phyloP scores from a whole-genome alignment of 2,888 invertebrate species.

The Xanthia togata region DNA sequence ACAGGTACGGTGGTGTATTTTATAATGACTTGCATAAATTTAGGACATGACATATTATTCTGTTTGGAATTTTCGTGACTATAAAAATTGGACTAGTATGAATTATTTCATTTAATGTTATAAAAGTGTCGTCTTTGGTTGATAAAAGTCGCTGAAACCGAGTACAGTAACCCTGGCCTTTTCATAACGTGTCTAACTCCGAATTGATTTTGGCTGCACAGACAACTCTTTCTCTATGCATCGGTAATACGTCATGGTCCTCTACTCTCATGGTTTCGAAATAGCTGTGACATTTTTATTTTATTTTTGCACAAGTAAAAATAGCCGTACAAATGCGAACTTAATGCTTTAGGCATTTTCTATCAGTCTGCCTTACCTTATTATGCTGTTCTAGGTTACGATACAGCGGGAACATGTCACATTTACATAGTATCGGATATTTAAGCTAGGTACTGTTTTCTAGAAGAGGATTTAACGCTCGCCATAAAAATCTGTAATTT shows the following conservation, averaged over 20 bases:
- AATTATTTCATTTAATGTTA: not conserved
- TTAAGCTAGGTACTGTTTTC: too few relatives aligned
- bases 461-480: too few relatives aligned
- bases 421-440: not conserved
- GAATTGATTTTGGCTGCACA: not conserved
- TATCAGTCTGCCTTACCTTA: not conserved
- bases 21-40: conserved; percentile 78
- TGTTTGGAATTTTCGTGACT: conserved; percentile 39
- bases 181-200: not conserved
- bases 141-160: not conserved
- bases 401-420: not conserved
- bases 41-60: conserved; percentile 60
- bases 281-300: not conserved
- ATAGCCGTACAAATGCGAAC: not conserved
- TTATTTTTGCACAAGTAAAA: not conserved
- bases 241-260: not conserved
- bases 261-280: not conserved
- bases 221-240: not conserved
- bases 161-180: not conserved
- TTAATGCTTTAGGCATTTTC: not conserved
- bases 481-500: too few relatives aligned
- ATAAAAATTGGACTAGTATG: not conserved
- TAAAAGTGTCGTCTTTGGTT: too few relatives aligned
- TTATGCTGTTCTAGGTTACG: not conserved
- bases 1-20: conserved; percentile 78